Evolutionary conservation across 2,888 invertebrate species (phyloP).

Genomic region (Gasteruption jaculator): DNA sequence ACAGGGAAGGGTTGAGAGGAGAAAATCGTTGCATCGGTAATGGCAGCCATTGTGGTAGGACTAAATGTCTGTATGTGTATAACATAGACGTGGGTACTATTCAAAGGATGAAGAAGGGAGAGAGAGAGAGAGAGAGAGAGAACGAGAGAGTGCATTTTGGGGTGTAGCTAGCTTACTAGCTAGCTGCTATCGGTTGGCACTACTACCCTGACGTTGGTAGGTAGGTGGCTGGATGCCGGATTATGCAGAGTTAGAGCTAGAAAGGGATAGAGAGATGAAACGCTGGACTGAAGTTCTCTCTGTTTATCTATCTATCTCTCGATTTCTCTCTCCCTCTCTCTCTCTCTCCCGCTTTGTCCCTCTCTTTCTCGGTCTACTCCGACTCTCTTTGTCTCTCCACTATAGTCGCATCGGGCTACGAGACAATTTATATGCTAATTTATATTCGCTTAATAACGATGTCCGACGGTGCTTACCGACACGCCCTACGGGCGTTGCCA

Average conservation of each 20-base stretch:
- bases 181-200: constrained; percentile 35
- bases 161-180: too few species aligned
- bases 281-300: constrained; percentile 8
- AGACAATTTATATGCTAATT: constrained; percentile 52
- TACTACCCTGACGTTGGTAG: too few species aligned
- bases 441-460: constrained; percentile 52
- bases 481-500: constrained; percentile 43
- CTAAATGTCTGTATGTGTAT: constrained; percentile 17
- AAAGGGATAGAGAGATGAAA: constrained; percentile 16
- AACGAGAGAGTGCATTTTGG: too few species aligned
- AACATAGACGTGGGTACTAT: too few species aligned
- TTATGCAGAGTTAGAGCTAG: constrained; percentile 40
- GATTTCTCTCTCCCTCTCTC: constrained; percentile 3
- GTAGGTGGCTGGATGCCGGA: constrained; percentile 36
- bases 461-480: constrained; percentile 49
- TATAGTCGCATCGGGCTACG: constrained; percentile 24
- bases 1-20: constrained; percentile 4
- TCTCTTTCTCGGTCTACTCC: neutral
- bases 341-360: constrained; percentile 1
- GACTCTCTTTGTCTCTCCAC: neutral
- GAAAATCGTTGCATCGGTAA: constrained; percentile 44
- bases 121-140: neutral
- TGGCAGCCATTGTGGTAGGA: constrained; percentile 40
- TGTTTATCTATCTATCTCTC: constrained; percentile 12
- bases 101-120: constrained; percentile 15